Base-by-base conservation (phyloP, 2,888 invertebrate species). In the Gortyna flavago region DNA sequence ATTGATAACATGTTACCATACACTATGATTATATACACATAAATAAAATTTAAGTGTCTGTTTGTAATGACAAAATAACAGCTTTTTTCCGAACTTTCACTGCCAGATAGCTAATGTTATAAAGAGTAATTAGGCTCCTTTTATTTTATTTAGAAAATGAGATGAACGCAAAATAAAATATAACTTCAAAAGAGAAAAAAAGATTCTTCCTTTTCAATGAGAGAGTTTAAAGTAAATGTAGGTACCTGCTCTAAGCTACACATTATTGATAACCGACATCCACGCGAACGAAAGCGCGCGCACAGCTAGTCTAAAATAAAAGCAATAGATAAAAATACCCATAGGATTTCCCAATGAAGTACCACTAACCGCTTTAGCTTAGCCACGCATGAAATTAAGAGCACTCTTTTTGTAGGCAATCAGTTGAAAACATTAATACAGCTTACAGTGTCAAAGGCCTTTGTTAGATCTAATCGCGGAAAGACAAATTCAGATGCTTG, bases 361-460 rank as follows among this genome's bases (percentile, higher is more conserved):
- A 18, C 35, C 21, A 29, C 16, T 44, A 18, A 35, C 13, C 0
- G 41, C 18, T 41, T 35, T 29, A 18, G 21, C 4, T 65, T 8
- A 77, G 6, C 32, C 21, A 71, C 70, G 21, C n/a, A 61, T 54
- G 25, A 29, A 54, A 32, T 75, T 18, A 44, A 16, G 18, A 48
- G 25, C 6, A 59, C 8, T n/a, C 8, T 29, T 44, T 54, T 29
- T 61, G 13, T 38, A 48, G 18, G 13, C 25, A 38, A 29, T 54
- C 21, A 67, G 5, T 18, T 4, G 16, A 57, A 51, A 21, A 62
- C 57, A 62, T 67, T 21, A n/a, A 35, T 29, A 32, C 11, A 41
- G 51, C 11, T 61, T 4, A 84, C 66, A 32, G 2, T 75, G 2
- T 86, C 80, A 79, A 86, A 84, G 41, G 84, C 84, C 41, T 75